Evolutionary conservation across 2,888 invertebrate genomes (phyloP).

Genomic region (Drosophila infuscata): DNA sequence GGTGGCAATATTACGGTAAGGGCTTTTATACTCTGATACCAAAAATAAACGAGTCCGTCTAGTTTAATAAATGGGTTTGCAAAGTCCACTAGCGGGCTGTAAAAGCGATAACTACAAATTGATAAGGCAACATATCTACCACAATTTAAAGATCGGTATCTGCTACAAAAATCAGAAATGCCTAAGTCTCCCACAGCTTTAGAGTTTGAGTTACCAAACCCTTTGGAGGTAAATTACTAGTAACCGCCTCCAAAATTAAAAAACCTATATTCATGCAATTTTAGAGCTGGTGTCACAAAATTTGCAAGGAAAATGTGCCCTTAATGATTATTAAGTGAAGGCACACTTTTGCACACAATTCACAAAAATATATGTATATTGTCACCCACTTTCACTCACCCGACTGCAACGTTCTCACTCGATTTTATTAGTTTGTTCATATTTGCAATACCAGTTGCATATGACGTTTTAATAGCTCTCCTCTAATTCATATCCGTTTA

Average conservation of each 20-base stretch:
- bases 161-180: background rate
- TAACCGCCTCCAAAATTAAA: background rate
- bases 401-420: background rate
- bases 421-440: no score
- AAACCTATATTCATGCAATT: background rate
- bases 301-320: background rate
- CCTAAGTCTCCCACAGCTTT: background rate
- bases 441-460: background rate
- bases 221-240: background rate
- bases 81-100: background rate
- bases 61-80: background rate
- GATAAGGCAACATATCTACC: background rate
- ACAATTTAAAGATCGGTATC: background rate
- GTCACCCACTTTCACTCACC: background rate
- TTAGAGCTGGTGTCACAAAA: background rate
- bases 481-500: background rate
- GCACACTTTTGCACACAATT: background rate
- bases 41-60: background rate
- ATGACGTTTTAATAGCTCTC: background rate
- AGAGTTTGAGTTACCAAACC: background rate
- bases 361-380: background rate
- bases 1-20: conserved; percentile 92
- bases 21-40: background rate
- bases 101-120: background rate
- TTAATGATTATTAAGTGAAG: background rate